Evolutionary conservation across 2,888 invertebrate genomes (phyloP).

Genomic region (Enchytraeus crypticus): DNA sequence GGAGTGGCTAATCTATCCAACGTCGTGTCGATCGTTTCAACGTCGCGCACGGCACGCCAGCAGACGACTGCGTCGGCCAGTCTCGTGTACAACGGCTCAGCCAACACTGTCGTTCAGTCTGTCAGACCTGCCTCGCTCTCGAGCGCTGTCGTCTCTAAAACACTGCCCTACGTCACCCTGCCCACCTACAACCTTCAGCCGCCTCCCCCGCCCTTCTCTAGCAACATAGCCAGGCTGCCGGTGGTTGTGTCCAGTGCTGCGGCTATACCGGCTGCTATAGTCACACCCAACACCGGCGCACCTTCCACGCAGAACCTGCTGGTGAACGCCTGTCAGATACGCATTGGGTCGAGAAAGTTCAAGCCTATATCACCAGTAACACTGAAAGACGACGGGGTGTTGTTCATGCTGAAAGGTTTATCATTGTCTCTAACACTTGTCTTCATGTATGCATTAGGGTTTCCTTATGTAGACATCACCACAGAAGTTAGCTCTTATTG

Average conservation of each 20-base stretch:
- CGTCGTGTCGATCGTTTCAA: not conserved
- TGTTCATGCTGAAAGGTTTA: slow-evolving; percentile 27
- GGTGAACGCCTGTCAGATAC: slow-evolving; percentile 22
- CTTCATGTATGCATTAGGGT: not conserved
- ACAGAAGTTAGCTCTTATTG: too few species aligned
- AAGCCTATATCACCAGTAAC: slow-evolving; percentile 21
- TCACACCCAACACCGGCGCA: not conserved
- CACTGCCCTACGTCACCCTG: slow-evolving; percentile 4
- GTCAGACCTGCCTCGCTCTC: not conserved
- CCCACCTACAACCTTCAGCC: slow-evolving; percentile 18
- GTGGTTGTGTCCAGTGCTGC: slow-evolving; percentile 2
- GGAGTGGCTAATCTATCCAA: too few species aligned
- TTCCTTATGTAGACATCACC: too few species aligned
- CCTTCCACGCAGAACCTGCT: not conserved
- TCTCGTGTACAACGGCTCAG: not conserved
- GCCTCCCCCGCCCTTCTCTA: slow-evolving; percentile 11
- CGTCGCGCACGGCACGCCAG: not conserved
- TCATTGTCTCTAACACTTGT: not conserved
- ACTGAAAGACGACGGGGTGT: slow-evolving; percentile 28
- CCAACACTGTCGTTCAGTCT: not conserved
- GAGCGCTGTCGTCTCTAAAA: not conserved
- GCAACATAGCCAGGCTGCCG: slow-evolving; percentile 4
- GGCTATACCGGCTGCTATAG: not conserved
- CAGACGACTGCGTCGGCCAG: not conserved
- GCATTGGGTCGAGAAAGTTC: slow-evolving; percentile 27